A percentile compares a stretch with the other conserved stretches of the same genome.
phyloP scores from a whole-genome alignment of 2,113 vertebrate species.

The Corynorhinus townsendii region DNA sequence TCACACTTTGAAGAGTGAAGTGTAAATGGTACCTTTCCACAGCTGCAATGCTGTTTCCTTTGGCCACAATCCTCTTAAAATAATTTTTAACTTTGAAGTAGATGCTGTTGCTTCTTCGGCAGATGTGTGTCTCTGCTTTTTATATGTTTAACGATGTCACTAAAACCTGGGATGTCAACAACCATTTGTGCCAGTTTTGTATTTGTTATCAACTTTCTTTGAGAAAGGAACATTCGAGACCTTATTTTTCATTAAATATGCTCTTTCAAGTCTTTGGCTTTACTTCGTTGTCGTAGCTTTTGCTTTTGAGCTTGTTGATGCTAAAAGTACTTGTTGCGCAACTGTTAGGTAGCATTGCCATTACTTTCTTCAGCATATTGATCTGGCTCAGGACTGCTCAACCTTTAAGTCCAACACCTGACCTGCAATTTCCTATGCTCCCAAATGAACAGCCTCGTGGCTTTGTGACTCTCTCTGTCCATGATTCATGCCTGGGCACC shows the following conservation, averaged over 20 bases:
- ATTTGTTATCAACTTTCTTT: background rate
- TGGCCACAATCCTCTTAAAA: constrained; percentile 28
- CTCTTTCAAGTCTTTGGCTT: background rate
- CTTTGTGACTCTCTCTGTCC: background rate
- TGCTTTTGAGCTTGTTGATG: background rate
- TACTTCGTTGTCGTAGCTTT: background rate
- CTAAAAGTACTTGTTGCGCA: background rate
- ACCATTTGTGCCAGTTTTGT: background rate
- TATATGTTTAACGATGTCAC: constrained; percentile 4
- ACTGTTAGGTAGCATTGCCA: background rate
- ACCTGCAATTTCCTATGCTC: background rate
- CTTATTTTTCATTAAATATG: background rate
- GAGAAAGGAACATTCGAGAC: background rate
- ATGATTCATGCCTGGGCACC: background rate
- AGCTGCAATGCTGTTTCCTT: constrained; percentile 35
- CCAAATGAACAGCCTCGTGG: background rate
- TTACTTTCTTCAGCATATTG: background rate
- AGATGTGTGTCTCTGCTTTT: background rate
- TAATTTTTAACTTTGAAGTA: constrained; percentile 42
- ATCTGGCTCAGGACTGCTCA: background rate
- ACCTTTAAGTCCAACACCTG: background rate
- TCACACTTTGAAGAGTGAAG: constrained; percentile 38
- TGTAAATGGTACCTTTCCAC: background rate
- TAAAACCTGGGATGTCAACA: background rate
- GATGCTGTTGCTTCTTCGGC: background rate